Evolutionary conservation across 2,113 vertebrate species (phyloP).

Genomic region (Micromys minutus): DNA sequence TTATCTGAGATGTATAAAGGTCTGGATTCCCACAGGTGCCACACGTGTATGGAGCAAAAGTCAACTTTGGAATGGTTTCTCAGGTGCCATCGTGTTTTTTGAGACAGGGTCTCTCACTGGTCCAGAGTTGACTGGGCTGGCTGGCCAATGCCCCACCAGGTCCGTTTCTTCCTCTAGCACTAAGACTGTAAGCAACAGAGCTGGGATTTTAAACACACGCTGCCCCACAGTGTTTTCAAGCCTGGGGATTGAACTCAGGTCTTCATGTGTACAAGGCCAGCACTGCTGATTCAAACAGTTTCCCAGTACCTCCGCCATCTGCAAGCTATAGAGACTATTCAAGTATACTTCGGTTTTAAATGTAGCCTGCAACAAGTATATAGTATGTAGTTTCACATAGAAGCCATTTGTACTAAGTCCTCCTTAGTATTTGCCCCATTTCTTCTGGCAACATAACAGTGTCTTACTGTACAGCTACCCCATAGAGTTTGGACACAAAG

Average conservation of each 20-base stretch:
- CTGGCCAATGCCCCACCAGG: not conserved
- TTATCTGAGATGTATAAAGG: slow-evolving; percentile 37
- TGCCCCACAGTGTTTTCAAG: not conserved
- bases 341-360: not conserved
- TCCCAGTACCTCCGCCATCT: not conserved
- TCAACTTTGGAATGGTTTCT: not conserved
- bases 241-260: not conserved
- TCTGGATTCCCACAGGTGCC: not conserved
- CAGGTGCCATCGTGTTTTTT: not conserved
- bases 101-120: not conserved
- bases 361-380: not conserved
- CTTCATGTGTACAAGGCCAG: not conserved
- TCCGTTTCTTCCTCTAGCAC: not conserved
- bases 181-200: not conserved
- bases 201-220: not conserved
- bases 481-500: not conserved
- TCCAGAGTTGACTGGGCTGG: not conserved
- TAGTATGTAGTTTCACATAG: not conserved
- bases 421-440: not conserved
- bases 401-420: not conserved
- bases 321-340: not conserved
- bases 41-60: not conserved
- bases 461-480: slow-evolving; percentile 37
- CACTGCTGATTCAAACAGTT: not conserved
- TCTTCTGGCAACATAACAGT: slow-evolving; percentile 3